Base-by-base conservation (phyloP, 2,888 invertebrate species). In the Stenolophus ochropezus region DNA sequence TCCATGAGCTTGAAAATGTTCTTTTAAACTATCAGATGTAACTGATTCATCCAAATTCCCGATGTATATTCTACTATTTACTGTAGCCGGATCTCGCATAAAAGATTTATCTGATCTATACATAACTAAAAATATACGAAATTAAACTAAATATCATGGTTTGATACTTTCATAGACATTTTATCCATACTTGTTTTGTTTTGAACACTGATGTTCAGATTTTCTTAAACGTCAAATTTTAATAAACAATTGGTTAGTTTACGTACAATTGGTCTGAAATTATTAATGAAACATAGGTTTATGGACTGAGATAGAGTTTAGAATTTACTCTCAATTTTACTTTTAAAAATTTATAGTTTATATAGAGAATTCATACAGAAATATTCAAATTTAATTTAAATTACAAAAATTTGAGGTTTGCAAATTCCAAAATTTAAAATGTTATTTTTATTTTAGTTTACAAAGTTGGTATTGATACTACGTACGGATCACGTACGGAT, bases 1-100 rank as follows among this genome's bases (percentile, higher is more conserved):
- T 0, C 97, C 97, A 87, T 94, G 95, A 27, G 91, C 91, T 83
- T 91, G 90, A 86, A 96, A 97, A 86, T 95, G 94, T 49, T 94
- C 93, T 85, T 96, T 95, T 14, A 97, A 87, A 85, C 93, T 93
- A 79, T 91, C 89, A 75, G 92, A 91, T 56, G 91, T 90, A 0
- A 92, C 90, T 21, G 90, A 90, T 1, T 91, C 91, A 65, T 94
- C 93, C 78, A 97, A 87, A 85, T 95, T 95, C 0, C 96, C 97
- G 2, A 97, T 92, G 86, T 96, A 97, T 84, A 97, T 93, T 73
- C 97, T 92, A 80, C 94, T 92, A 84, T 93, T 92, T 0, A 94
- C 93, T 0, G 95, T 94, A 2, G 92, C 89, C 11, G 95, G 95
- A 89, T 96, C 95, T 87, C 94, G 94, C 90, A 95, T 93, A 83